Base-by-base conservation (phyloP, 2,113 vertebrate species). In the Myanophis thanlyinensis region DNA sequence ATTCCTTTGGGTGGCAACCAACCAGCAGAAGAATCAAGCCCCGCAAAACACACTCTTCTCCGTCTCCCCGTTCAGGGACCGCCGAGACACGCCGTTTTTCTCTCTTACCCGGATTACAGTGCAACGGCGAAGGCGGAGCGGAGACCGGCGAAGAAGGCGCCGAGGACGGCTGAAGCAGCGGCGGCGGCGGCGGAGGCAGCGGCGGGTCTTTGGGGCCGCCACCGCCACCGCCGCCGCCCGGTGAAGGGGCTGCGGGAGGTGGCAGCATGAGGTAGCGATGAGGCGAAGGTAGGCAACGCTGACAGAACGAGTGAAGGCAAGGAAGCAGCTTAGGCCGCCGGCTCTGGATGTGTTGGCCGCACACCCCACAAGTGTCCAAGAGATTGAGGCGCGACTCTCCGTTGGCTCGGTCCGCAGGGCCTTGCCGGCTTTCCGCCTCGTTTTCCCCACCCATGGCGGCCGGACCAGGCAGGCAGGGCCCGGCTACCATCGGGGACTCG, bases 311-410 rank as follows among this genome's bases (percentile, higher is more conserved):
- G 98, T 99, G 99, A 15, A 99, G 98, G 93, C 99, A 99, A 13
- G 99, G 99, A 95, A 99, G 98, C 91, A 99, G 98, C 95, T 99
- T 99, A 96, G 99, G 99, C 96, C 98, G 98, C 91, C 99, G 98
- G 97, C 98, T 99, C 97, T 99, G 98, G 94, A 99, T 99, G 95
- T 98, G 98, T 97, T 98, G 96, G 93, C 98, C 98, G 95, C 99
- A 99, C 92, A 98, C 98, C 49, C 98, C 98, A 95, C 99, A 99
- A 93, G 98, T 99, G 96, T 99, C 99, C 99, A 99, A 98, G 96
- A 99, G 98, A 96, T 98, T 98, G 97, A 98, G 97, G 9, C 97
- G 96, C 85, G 97, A 96, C 97, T 89, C 97, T 97, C 97, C 98
- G 94, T 95, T 96, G 97, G 91, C 98, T 96, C 93, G 97, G 94